Evolutionary conservation across 53 echinoderm and acorn worm genomes (phyloP).

Genomic region (Holothuria scabra): DNA sequence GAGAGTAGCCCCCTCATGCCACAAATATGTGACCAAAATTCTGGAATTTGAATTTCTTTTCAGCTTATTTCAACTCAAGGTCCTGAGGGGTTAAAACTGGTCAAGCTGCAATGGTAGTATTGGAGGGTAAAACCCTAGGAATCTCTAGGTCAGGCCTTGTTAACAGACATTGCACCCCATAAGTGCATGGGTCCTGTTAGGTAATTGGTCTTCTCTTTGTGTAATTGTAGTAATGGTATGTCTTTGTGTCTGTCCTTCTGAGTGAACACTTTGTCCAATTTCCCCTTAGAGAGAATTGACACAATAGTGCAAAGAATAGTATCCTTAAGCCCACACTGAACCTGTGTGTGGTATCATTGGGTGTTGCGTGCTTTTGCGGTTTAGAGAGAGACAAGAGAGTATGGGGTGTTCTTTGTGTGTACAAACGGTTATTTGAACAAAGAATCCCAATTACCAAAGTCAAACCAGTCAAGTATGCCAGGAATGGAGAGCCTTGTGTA

Average conservation of each 20-base stretch:
- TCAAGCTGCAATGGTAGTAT: no score
- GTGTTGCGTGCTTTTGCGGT: constrained; percentile 5
- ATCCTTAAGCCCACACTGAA: background rate
- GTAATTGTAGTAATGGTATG: background rate
- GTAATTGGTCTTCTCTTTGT: no score
- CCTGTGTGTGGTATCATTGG: constrained; percentile 17
- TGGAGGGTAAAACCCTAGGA: no score
- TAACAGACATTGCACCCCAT: no score
- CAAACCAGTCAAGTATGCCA: constrained; percentile 13
- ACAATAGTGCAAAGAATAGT: background rate
- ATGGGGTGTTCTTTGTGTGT: constrained; percentile 25
- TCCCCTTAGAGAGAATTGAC: no score
- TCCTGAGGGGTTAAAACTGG: no score
- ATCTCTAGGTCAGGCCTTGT: no score
- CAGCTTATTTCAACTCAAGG: no score
- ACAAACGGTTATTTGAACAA: constrained; percentile 36
- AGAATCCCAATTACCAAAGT: constrained; percentile 5
- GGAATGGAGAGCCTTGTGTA: constrained; percentile 12
- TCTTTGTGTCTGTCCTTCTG: constrained; percentile 25
- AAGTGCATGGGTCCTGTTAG: no score
- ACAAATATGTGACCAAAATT: no score
- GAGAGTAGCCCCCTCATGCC: no score
- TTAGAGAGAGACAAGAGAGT: background rate
- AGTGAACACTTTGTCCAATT: constrained; percentile 1
- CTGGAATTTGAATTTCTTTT: no score